These are phyloP conservation scores for Margarornis squamiger DNA, from an alignment of 2,797 vertebrate species.

Conservation along the genomic window DNA sequence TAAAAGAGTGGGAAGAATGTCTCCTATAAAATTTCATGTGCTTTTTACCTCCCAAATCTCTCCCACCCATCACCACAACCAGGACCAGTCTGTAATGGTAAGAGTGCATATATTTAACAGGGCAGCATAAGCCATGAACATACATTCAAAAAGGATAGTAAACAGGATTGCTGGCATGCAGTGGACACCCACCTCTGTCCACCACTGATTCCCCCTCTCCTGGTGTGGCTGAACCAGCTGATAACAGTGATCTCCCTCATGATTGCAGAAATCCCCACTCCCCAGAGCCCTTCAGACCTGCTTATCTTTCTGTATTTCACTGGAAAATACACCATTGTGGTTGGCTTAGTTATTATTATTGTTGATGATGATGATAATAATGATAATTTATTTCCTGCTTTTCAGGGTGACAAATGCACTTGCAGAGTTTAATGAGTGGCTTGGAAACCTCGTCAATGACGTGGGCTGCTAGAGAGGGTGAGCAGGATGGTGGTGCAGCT, in stretches of 20 bases:
- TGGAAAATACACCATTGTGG: neutral
- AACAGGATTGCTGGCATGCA: neutral
- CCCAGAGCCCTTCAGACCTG: neutral
- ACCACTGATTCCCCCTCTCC: fast-evolving
- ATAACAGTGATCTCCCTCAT: neutral
- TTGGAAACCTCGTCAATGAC: fast-evolving
- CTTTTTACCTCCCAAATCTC: neutral
- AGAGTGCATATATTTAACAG: no score
- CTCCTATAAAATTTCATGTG: neutral
- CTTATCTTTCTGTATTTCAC: neutral
- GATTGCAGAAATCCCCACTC: neutral
- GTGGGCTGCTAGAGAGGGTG: neutral
- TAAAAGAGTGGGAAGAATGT: neutral
- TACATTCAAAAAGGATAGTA: neutral
- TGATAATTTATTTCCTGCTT: neutral
- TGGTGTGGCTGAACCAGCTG: fast-evolving
- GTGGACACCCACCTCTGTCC: neutral
- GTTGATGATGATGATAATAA: neutral
- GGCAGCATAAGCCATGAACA: no score
- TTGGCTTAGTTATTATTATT: neutral
- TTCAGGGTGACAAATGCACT: neutral
- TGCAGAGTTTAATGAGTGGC: neutral
- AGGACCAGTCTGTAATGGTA: no score
- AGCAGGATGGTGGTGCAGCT: fast-evolving
- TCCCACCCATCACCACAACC: no score